Evolutionary conservation across 1,140 invertebrate species (phyloP).

Genomic region (Dinoponera quadriceps): DNA sequence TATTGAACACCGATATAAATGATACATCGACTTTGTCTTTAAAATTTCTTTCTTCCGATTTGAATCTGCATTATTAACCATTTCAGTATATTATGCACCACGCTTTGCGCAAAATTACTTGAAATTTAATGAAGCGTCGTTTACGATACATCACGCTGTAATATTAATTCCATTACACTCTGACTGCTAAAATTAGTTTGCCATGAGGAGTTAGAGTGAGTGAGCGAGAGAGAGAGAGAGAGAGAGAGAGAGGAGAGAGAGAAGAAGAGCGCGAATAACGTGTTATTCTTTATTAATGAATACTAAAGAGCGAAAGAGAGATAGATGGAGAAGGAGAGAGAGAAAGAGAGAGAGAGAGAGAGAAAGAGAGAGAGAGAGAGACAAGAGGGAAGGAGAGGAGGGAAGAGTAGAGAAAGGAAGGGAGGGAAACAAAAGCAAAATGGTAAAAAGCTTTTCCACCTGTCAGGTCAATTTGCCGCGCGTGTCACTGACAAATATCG

Average conservation of each 20-base stretch:
- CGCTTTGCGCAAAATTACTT: conserved; percentile 2
- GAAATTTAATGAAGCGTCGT: conserved; percentile 34
- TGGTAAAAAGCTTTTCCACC: neutral
- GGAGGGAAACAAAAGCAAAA: neutral
- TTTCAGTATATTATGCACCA: neutral
- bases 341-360: neutral
- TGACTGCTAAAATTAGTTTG: conserved; percentile 38
- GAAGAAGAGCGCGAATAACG: neutral
- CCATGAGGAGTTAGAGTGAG: neutral
- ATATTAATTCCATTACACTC: conserved; percentile 36
- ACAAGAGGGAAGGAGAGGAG: neutral
- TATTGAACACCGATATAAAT: neutral
- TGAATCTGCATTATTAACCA: neutral
- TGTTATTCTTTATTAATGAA: no score
- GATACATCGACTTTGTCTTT: neutral
- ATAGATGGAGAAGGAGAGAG: neutral
- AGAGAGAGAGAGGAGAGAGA: neutral
- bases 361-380: neutral
- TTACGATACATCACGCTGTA: neutral
- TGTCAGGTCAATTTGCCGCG: conserved; percentile 7
- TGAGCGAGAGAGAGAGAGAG: neutral
- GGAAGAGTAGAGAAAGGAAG: neutral
- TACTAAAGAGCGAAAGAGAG: neutral
- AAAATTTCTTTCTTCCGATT: neutral
- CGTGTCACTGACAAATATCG: neutral